Evolutionary conservation across 2,797 vertebrate species (phyloP).

Genomic region (Bradypodion ventrale): DNA sequence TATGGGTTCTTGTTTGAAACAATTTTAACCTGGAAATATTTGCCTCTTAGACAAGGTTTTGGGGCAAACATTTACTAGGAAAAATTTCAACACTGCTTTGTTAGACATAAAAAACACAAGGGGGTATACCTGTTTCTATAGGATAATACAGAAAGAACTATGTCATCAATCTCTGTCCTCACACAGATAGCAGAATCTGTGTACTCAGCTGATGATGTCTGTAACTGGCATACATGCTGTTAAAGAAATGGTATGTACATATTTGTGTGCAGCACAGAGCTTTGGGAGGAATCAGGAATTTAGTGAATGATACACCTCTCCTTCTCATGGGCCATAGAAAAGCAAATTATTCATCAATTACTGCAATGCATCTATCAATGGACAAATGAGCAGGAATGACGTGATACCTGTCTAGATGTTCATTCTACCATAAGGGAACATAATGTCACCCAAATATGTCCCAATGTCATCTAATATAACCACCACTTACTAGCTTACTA

Average conservation of each 20-base stretch:
- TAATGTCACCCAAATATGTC: too few species aligned
- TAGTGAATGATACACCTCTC: neutral
- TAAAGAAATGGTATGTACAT: neutral
- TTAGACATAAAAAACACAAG: neutral
- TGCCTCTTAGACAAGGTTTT: neutral
- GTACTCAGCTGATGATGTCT: constrained; percentile 8
- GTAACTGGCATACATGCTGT: constrained; percentile 2
- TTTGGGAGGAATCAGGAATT: neutral
- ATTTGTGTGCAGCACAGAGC: neutral
- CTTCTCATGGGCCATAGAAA: neutral
- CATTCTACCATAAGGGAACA: neutral
- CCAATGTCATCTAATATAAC: neutral
- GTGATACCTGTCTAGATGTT: neutral
- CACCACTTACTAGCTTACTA: too few species aligned
- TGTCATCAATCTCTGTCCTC: neutral
- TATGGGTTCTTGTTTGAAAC: neutral
- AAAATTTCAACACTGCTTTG: neutral
- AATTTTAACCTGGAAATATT: neutral
- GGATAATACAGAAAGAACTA: neutral
- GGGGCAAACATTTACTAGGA: neutral
- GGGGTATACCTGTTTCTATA: neutral
- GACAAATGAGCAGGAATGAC: neutral
- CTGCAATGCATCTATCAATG: neutral
- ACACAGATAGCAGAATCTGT: constrained; percentile 3
- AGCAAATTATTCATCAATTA: neutral